Percentiles rank a stretch among this genome's conserved stretches.
Evolutionary conservation across 2,113 vertebrate genomes (phyloP).

Genomic region (Nicator chloris): DNA sequence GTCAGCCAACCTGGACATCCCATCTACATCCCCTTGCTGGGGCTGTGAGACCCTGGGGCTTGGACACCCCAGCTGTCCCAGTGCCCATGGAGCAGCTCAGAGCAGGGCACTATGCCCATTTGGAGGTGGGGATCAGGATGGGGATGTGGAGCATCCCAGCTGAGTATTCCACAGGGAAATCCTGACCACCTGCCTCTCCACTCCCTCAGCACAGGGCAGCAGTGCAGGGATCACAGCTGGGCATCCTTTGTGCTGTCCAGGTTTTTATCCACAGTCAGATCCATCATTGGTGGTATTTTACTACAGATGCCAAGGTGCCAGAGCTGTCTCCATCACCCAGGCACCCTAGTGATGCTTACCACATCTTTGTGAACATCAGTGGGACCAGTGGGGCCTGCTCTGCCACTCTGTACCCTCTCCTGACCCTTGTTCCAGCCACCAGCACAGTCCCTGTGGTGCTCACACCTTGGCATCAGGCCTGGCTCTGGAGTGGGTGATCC

Average conservation of each 20-base stretch:
- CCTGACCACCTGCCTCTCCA: neutral
- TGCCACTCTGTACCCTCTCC: neutral
- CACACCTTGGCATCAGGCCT: neutral
- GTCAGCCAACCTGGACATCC: neutral
- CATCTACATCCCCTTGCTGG: neutral
- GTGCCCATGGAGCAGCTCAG: neutral
- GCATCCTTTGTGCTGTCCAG: neutral
- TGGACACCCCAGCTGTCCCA: neutral
- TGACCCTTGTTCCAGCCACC: neutral
- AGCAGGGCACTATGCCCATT: neutral
- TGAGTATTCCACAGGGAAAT: neutral
- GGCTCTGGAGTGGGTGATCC: neutral
- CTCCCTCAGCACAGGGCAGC: neutral
- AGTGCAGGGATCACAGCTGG: neutral
- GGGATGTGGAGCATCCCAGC: neutral
- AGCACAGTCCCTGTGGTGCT: neutral
- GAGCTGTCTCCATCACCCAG: neutral
- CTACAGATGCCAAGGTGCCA: neutral
- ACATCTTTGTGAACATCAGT: accelerated
- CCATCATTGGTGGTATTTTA: neutral
- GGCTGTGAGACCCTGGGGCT: neutral
- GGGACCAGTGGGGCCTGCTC: neutral
- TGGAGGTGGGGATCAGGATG: neutral
- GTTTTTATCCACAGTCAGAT: neutral
- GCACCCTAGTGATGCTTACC: neutral